Evolutionary conservation across 64 coral and sea anemone genomes (phyloP).

Genomic region (Exaiptasia diaphana): DNA sequence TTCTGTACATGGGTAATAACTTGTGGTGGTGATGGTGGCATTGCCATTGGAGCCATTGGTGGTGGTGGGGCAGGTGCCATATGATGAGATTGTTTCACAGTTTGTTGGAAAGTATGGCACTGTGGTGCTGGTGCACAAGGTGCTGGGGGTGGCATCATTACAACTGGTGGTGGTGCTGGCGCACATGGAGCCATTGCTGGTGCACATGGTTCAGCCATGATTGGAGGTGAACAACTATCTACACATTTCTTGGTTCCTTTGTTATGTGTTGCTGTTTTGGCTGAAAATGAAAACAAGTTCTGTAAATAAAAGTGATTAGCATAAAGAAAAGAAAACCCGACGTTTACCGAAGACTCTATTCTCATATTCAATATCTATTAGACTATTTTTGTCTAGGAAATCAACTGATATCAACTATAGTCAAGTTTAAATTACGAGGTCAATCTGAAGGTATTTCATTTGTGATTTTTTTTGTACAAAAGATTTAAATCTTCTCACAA

Average conservation of each 20-base stretch:
- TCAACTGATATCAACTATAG: too few relatives aligned
- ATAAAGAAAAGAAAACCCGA: too few relatives aligned
- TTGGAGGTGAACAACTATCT: background rate
- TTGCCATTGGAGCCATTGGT: constrained; percentile 29
- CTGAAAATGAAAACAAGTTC: too few relatives aligned
- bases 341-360: too few relatives aligned
- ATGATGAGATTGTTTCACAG: constrained; percentile 20
- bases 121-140: constrained; percentile 55
- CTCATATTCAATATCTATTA: too few relatives aligned
- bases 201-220: constrained; percentile 32
- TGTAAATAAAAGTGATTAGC: too few relatives aligned
- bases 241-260: constrained; percentile 82
- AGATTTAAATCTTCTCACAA: too few relatives aligned
- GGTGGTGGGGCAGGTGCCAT: constrained; percentile 62
- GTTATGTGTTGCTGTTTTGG: constrained; percentile 46
- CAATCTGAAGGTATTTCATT: too few relatives aligned
- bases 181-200: constrained; percentile 31
- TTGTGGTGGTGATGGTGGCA: constrained; percentile 61
- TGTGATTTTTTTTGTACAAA: too few relatives aligned
- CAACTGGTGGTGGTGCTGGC: constrained; percentile 33
- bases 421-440: too few relatives aligned
- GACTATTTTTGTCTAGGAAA: too few relatives aligned
- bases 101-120: constrained; percentile 34
- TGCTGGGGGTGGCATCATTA: constrained; percentile 42
- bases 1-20: constrained; percentile 26